Evolutionary conservation across 2,888 invertebrate genomes (phyloP), one percentile per base, ranked within the genome.

Genomic region (Kryphioiulus occultus): DNA sequence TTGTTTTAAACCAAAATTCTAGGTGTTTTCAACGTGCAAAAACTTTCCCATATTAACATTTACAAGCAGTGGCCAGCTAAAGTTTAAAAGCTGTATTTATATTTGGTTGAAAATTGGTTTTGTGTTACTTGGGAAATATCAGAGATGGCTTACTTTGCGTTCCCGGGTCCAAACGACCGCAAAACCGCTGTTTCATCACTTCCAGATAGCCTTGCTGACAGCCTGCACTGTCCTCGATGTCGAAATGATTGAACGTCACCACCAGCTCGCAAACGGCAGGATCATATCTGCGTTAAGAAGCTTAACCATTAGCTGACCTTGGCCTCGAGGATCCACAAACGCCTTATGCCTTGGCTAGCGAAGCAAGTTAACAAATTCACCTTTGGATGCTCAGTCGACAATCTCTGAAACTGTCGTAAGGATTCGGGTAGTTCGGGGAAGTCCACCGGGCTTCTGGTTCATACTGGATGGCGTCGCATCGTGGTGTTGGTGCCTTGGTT

Each of bases 371-470:
- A 85, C 12, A n/a, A 19, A 3, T n/a, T 87, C 12, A 87, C 87
- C 42, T 87, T 82, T 78, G 35, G 19, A 87, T 82, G 39, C 39
- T 82, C 78, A 87, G 22, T 15, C 68, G n/a, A 30, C 87, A 87
- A n/a, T 82, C 39, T 30, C 30, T n/a, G 35, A 19, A 82, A 39
- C 35, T 39, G 39, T n/a, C 39, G 30, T 87, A 87, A 35, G 30
- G 39, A 15, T n/a, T 10, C n/a, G 87, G 87, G 19, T 78, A 82
- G 30, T 44, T 78, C n/a, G 87, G 87, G 1, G 78, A 78, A 3
- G 15, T 39, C 87, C 87, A 87, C 9, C 22, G 42, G 19, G 82
- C 82, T 39, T 87, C 78, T 7, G n/a, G 35, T 19, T 87, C 42
- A 30, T 19, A 10, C 22, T 35, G 44, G 32, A 35, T 19, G n/a